Evolutionary conservation across 2,888 invertebrate genomes (phyloP).

Genomic region (Brachypalpus laphriformis): DNA sequence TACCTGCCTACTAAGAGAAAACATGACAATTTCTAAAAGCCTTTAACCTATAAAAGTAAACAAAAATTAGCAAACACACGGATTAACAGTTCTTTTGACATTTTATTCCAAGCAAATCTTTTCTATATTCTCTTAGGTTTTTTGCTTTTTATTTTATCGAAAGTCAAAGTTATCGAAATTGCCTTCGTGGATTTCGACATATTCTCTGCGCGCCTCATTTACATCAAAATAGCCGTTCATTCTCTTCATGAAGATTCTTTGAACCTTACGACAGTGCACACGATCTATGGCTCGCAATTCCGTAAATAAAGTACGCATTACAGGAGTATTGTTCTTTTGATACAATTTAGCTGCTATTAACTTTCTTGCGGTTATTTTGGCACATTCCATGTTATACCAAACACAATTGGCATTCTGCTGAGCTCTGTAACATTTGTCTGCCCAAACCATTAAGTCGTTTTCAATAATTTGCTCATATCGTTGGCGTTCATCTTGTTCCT

Average conservation of each 20-base stretch:
- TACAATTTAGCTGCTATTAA: background rate
- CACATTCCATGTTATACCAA: constrained; percentile 24
- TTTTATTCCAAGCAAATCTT: background rate
- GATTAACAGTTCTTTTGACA: background rate
- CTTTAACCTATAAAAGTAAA: background rate
- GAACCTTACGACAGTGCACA: background rate
- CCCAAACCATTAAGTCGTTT: background rate
- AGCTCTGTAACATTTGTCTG: background rate
- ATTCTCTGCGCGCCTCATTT: background rate
- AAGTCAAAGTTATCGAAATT: too few species aligned
- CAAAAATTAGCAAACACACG: background rate
- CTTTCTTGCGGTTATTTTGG: background rate
- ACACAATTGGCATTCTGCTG: background rate
- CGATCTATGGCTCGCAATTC: background rate
- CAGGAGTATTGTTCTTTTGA: background rate
- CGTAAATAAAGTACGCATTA: background rate
- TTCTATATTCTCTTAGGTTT: too few species aligned
- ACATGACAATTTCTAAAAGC: too few species aligned
- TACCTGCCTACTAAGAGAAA: background rate
- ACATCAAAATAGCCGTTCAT: background rate
- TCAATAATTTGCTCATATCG: background rate
- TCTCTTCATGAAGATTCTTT: background rate
- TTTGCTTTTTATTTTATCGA: background rate
- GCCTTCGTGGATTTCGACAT: background rate
- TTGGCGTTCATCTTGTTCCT: background rate